phyloP scores from a whole-genome alignment of 2,888 invertebrate genomes.

The Diachrysia chrysitis region DNA sequence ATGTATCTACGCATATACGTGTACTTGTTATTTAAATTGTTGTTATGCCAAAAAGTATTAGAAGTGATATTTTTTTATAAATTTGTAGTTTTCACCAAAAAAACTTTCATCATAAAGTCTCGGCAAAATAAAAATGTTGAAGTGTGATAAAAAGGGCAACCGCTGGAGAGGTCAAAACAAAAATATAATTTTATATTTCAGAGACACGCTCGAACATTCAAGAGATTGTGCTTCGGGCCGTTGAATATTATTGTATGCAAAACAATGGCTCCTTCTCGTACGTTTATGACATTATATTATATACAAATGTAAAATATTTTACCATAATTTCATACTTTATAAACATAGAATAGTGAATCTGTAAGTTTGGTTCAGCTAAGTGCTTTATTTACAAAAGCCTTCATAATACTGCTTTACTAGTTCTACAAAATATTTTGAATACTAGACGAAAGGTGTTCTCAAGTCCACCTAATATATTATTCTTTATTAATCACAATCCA shows the following conservation, averaged over 20 bases:
- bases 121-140: slow-evolving; percentile 13
- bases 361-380: slow-evolving; percentile 1
- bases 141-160: slow-evolving; percentile 16
- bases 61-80: background rate
- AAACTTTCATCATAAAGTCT: slow-evolving; percentile 16
- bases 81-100: no score
- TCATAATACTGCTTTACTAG: slow-evolving; percentile 6
- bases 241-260: slow-evolving; percentile 28
- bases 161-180: slow-evolving; percentile 14
- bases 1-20: background rate
- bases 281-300: slow-evolving; percentile 21
- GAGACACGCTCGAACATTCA: slow-evolving; percentile 4
- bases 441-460: slow-evolving; percentile 8
- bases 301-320: slow-evolving; percentile 31
- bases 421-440: background rate
- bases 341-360: slow-evolving; percentile 12
- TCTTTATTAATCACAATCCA: slow-evolving; percentile 22
- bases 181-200: slow-evolving; percentile 8
- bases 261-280: slow-evolving; percentile 16
- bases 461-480: background rate
- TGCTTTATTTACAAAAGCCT: slow-evolving; percentile 8
- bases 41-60: background rate
- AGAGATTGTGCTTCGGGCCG: slow-evolving; percentile 6
- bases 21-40: background rate
- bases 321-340: slow-evolving; percentile 32